A percentile compares a stretch with the other conserved stretches of the same genome.
Conservation (phyloP, 2,888 invertebrate species). For the Anticlea derivata region DNA sequence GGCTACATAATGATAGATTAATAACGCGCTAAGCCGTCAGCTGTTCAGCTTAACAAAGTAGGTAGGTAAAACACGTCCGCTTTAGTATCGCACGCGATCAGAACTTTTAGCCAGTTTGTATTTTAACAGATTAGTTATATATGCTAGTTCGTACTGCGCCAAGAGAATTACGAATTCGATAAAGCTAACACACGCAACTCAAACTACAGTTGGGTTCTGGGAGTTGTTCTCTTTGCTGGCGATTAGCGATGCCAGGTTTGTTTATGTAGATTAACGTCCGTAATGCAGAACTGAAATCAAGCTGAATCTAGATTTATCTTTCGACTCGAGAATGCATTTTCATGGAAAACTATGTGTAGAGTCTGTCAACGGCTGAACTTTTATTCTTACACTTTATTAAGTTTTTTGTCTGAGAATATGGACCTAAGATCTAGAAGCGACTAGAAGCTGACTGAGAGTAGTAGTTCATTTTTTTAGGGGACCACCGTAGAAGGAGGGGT, state of each 20-base stretch:
- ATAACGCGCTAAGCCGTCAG: slow-evolving; percentile 35
- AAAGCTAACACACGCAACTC: slow-evolving; percentile 49
- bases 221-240: slow-evolving; percentile 27
- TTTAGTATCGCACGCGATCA: slow-evolving; percentile 40
- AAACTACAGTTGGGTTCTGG: slow-evolving; percentile 26
- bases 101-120: slow-evolving; percentile 39
- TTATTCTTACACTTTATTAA: no score
- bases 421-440: no score
- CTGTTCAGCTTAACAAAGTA: slow-evolving; percentile 40
- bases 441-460: no score
- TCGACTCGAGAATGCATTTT: background rate
- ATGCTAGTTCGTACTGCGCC: slow-evolving; percentile 35
- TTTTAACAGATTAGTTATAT: slow-evolving; percentile 48
- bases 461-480: no score
- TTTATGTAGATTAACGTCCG: slow-evolving; percentile 9
- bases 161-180: slow-evolving; percentile 49
- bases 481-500: no score
- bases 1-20: slow-evolving; percentile 35
- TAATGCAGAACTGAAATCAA: background rate
- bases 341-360: background rate
- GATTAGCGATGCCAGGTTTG: slow-evolving; percentile 13
- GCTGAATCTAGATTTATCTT: slow-evolving; percentile 1
- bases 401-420: no score
- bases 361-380: no score
- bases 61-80: slow-evolving; percentile 32